A percentile compares a stretch with the other conserved stretches of the same genome.
phyloP scores from a whole-genome alignment of 2,113 vertebrate genomes.

The Larimichthys crocea region DNA sequence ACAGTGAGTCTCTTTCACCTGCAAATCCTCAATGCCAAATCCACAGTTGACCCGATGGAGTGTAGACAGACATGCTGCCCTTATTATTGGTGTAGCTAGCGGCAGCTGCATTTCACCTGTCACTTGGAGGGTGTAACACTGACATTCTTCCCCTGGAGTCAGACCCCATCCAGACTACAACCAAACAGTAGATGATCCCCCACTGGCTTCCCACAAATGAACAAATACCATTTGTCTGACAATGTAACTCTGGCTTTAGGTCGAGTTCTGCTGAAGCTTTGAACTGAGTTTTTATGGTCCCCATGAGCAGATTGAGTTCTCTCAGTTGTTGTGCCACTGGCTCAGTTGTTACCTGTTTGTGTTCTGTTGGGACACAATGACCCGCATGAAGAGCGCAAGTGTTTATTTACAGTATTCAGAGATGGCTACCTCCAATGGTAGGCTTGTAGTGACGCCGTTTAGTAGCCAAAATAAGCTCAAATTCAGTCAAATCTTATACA shows the following conservation, averaged over 20 bases:
- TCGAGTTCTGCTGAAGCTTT: not conserved
- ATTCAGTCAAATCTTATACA: too few relatives aligned
- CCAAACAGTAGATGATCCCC: not conserved
- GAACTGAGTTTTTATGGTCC: not conserved
- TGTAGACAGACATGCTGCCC: not conserved
- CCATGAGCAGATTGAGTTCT: not conserved
- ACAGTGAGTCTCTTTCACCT: not conserved
- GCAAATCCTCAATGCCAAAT: not conserved
- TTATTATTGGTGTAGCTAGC: not conserved
- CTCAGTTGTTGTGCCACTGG: not conserved
- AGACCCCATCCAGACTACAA: not conserved
- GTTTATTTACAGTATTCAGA: not conserved
- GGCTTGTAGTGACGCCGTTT: not conserved
- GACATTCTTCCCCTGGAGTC: not conserved
- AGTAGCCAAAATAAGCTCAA: too few relatives aligned
- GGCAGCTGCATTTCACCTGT: not conserved
- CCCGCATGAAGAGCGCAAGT: not conserved
- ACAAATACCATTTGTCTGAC: not conserved
- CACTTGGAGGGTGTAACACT: not conserved
- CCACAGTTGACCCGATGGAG: not conserved
- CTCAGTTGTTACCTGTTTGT: not conserved
- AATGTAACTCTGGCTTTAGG: not conserved
- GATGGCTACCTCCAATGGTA: not conserved
- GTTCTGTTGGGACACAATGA: not conserved
- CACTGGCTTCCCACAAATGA: not conserved